Conservation (phyloP, 2,888 invertebrate species). For the Pseudanteris insignis region DNA sequence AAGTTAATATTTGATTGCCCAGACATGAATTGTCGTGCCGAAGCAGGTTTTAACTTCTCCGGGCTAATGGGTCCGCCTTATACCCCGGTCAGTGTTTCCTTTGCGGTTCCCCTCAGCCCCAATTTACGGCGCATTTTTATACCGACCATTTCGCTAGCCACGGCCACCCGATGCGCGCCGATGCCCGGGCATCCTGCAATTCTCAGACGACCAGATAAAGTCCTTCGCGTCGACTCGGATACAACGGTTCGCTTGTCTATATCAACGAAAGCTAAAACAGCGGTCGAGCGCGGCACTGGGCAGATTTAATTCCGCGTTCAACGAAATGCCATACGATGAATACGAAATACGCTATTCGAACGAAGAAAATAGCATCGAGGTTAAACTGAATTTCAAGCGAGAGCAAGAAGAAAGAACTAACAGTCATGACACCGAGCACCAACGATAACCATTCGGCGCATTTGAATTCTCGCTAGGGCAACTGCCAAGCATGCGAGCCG, state of each 20-base stretch:
- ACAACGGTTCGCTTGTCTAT: too few species aligned
- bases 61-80: conserved; percentile 32
- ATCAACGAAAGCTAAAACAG: conserved; percentile 18
- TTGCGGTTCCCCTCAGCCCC: background rate
- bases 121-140: conserved; percentile 20
- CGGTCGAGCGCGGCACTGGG: conserved; percentile 16
- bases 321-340: conserved; percentile 27
- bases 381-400: conserved; percentile 35
- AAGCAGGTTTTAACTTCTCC: conserved; percentile 25
- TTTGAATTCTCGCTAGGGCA: conserved; percentile 44
- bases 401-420: conserved; percentile 32
- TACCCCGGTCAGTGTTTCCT: conserved; percentile 24
- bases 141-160: background rate
- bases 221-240: too few species aligned
- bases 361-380: conserved; percentile 26
- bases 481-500: conserved; percentile 37
- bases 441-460: conserved; percentile 43
- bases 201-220: too few species aligned
- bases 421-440: conserved; percentile 23
- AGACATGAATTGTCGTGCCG: conserved; percentile 35
- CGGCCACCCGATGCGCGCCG: background rate
- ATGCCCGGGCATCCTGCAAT: too few species aligned
- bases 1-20: conserved; percentile 47
- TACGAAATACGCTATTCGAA: conserved; percentile 33
- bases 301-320: conserved; percentile 29